Percentiles rank a stretch among this genome's conserved stretches.
Evolutionary conservation across 2,888 invertebrate species (phyloP).

Genomic region (Xestoiulus laeticollis): DNA sequence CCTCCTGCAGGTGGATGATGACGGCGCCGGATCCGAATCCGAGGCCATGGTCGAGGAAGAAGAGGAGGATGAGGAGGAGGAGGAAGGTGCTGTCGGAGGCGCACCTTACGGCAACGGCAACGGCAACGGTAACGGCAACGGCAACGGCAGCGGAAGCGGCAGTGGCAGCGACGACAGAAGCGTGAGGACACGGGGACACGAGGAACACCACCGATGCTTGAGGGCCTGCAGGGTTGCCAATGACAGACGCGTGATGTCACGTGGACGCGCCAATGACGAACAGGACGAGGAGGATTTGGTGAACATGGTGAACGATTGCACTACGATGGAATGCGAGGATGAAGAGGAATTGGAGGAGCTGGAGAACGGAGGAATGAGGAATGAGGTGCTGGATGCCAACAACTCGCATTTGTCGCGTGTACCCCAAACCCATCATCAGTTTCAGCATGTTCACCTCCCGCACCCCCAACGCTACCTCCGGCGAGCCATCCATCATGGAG

Average conservation of each 20-base stretch:
- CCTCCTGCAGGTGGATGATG: conserved; percentile 50
- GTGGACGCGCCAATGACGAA: background rate
- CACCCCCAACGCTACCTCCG: conserved; percentile 7
- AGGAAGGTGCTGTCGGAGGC: no score
- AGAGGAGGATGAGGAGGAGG: conserved; percentile 56
- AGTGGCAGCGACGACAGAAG: background rate
- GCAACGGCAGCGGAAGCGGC: conserved; percentile 27
- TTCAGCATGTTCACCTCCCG: conserved; percentile 18
- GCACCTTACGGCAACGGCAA: no score
- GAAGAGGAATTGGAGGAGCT: background rate
- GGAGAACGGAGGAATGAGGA: background rate
- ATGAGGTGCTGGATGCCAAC: background rate
- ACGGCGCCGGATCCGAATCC: conserved; percentile 55
- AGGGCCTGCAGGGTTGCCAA: background rate
- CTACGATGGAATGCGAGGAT: no score
- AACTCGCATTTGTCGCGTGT: no score
- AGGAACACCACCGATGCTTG: background rate
- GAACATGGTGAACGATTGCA: no score
- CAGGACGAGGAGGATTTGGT: background rate
- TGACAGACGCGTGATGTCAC: background rate
- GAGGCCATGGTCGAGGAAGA: conserved; percentile 56
- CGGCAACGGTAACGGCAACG: conserved; percentile 54
- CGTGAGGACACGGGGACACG: background rate
- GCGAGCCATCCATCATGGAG: background rate
- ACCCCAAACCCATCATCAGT: conserved; percentile 42